These are phyloP conservation scores for Amaurobius ferox DNA, from an alignment of 2,888 invertebrate genomes.

Conservation along the genomic window DNA sequence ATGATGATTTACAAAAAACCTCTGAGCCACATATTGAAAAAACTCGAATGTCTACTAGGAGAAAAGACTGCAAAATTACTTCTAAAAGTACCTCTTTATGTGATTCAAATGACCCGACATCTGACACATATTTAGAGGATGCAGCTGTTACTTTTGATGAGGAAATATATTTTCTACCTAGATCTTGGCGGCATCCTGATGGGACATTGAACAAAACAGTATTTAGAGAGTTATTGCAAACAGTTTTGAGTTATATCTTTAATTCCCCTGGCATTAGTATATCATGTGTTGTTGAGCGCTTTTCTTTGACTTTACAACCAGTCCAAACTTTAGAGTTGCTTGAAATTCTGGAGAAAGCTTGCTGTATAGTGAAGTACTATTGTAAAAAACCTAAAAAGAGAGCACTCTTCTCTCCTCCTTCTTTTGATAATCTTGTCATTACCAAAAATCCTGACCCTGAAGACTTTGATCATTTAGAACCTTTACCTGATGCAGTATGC, in stretches of 20 bases:
- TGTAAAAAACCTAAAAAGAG: constrained; percentile 73
- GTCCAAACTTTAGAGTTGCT: constrained; percentile 82
- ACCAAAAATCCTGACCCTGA: constrained; percentile 32
- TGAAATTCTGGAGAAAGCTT: constrained; percentile 81
- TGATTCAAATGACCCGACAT: too few relatives aligned
- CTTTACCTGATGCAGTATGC: constrained; percentile 43
- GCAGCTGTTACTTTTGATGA: constrained; percentile 1
- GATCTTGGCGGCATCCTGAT: constrained; percentile 87
- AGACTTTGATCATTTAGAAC: constrained; percentile 45
- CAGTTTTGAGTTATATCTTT: constrained; percentile 83
- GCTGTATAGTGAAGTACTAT: constrained; percentile 80
- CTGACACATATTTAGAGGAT: background rate
- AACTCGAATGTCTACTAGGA: too few relatives aligned
- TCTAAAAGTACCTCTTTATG: too few relatives aligned
- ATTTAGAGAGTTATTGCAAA: constrained; percentile 84
- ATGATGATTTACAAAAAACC: background rate
- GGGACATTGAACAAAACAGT: constrained; percentile 84
- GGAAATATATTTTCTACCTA: constrained; percentile 76
- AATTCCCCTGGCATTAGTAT: constrained; percentile 82
- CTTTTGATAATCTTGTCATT: background rate
- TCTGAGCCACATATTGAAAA: too few relatives aligned
- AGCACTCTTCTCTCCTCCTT: constrained; percentile 59
- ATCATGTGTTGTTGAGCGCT: constrained; percentile 81
- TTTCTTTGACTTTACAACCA: constrained; percentile 83
- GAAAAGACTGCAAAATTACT: too few relatives aligned